Base-by-base conservation (phyloP, 1,140 invertebrate species). In the Eurosta solidaginis region DNA sequence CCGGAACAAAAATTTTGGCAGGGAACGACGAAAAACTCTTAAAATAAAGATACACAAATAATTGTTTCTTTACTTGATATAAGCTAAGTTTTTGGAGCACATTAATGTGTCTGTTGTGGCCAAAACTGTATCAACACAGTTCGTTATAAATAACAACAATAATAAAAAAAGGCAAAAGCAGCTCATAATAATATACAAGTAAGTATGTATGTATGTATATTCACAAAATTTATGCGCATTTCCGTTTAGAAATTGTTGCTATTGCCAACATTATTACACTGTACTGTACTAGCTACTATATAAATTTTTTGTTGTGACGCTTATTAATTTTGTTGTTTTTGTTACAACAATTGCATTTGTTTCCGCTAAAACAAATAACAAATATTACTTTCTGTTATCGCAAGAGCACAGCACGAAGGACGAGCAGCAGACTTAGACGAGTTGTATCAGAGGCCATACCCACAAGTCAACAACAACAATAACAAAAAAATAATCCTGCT, bases 351-450 rank as follows among this genome's bases (percentile, higher is more conserved):
- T n/a, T 54, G 79, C 36, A 81, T 83, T 86, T 86, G 83, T 84
- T 86, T 86, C 85, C 85, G 85, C 79, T 79, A 81, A 85, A 85
- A 84, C 82, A 86, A 86, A 86, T 86, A 86, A 86, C 85, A 86
- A 86, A 86, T 86, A 86, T 86, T 86, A 68, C 59, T 68, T 68
- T 68, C 36, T 68, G 85, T 86, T 85, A 85, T 85, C 85, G 84
- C 84, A 82, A 78, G 79, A 80, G 79, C 84, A 79, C 82, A 80
- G 82, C 45, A 45, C 73, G 40, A 77, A 77, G 40, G 52, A 63
- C 76, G 42, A 52, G 45, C 27, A 44, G 27, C 27, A 44, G 27
- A 44, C 49, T 78, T 29, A 42, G 74, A 79, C 42, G 22, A 59
- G 50, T 25, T 29, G 75, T n/a, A 50, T 12, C n/a, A 50, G 9